A percentile compares a stretch with the other conserved stretches of the same genome.
Conservation (phyloP, 2,888 invertebrate genomes). For the Agonopterix subpropinquella region DNA sequence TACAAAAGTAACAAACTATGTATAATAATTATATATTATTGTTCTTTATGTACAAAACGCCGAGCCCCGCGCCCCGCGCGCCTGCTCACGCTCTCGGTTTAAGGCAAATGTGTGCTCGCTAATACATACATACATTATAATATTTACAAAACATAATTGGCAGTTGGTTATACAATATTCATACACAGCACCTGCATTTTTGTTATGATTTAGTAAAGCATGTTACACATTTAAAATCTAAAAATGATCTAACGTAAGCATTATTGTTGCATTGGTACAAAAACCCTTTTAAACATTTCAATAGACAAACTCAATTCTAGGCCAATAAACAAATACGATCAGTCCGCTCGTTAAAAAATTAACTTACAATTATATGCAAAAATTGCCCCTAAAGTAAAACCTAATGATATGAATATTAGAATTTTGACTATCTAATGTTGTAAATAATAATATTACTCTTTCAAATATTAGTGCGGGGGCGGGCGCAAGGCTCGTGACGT, state of each 20-base stretch:
- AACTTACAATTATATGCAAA: slow-evolving; percentile 48
- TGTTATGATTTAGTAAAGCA: slow-evolving; percentile 57
- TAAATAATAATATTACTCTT: slow-evolving; percentile 42
- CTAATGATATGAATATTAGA: slow-evolving; percentile 74
- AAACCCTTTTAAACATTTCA: slow-evolving; percentile 29
- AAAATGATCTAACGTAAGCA: slow-evolving; percentile 28
- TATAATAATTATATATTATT: slow-evolving; percentile 63
- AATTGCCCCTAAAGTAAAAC: slow-evolving; percentile 69
- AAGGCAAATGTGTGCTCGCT: slow-evolving; percentile 60
- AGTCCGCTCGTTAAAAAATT: slow-evolving; percentile 45
- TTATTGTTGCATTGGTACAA: slow-evolving; percentile 21
- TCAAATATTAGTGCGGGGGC: slow-evolving; percentile 26
- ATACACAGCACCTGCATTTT: slow-evolving; percentile 52
- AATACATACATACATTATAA: slow-evolving; percentile 48
- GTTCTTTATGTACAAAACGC: slow-evolving; percentile 66
- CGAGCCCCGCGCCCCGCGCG: slow-evolving; percentile 41
- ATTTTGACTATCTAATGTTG: slow-evolving; percentile 69
- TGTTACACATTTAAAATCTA: slow-evolving; percentile 45
- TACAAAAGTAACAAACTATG: slow-evolving; percentile 68
- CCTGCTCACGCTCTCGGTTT: slow-evolving; percentile 25
- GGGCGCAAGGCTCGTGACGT: slow-evolving; percentile 31
- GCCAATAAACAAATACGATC: slow-evolving; percentile 51
- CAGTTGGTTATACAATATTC: slow-evolving; percentile 45
- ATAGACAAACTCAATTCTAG: slow-evolving; percentile 48
- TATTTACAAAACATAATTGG: slow-evolving; percentile 68